Conservation (phyloP, 2,113 vertebrate species). For the Leptocoma aspasia region DNA sequence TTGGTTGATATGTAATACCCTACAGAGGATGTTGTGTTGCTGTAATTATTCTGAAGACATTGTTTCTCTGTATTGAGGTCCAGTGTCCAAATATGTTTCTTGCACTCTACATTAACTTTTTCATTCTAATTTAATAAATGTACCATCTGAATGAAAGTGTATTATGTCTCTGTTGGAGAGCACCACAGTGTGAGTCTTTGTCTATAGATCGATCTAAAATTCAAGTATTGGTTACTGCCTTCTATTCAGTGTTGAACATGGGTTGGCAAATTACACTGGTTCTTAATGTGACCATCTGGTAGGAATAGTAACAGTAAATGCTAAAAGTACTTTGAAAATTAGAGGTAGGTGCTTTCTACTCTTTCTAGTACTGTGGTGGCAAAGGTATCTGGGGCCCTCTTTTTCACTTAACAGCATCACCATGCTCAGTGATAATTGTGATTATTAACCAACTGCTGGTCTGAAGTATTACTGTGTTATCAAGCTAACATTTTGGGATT, state of each 20-base stretch:
- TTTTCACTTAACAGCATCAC: not conserved
- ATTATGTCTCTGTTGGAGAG: constrained; percentile 1
- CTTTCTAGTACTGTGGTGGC: not conserved
- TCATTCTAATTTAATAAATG: constrained; percentile 77
- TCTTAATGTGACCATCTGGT: not conserved
- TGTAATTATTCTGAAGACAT: constrained; percentile 32
- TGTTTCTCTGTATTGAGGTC: constrained; percentile 34
- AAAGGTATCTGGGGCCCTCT: not conserved
- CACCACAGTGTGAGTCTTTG: not conserved
- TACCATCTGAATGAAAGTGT: constrained; percentile 45
- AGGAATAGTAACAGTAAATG: not conserved
- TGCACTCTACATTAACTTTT: constrained; percentile 68
- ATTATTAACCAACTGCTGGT: not conserved
- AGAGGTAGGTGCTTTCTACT: not conserved
- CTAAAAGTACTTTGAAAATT: not conserved
- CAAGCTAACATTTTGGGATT: not conserved
- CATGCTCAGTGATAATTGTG: not conserved
- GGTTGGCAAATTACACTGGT: not conserved
- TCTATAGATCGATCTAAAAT: not conserved
- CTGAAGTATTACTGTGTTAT: not conserved
- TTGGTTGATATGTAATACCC: constrained; percentile 38
- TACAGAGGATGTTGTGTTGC: constrained; percentile 40
- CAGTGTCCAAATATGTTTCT: constrained; percentile 50
- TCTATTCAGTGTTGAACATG: not conserved
- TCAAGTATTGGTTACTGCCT: not conserved